Percentiles rank a stretch among this genome's conserved stretches.
Conservation (phyloP, 2,797 vertebrate genomes). For the Cottoperca gobio region DNA sequence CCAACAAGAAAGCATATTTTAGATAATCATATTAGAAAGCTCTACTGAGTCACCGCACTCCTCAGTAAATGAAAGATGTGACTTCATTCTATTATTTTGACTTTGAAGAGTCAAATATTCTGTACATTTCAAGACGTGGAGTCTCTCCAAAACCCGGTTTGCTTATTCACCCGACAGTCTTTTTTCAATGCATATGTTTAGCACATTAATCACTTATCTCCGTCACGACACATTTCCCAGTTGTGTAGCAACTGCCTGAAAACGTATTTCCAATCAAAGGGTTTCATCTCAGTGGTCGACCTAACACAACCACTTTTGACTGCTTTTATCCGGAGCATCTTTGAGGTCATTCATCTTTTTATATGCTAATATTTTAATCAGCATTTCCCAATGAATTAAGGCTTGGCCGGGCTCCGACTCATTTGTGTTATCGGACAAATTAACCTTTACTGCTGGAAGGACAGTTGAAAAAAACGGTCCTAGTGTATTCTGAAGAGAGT, state of each 20-base stretch:
- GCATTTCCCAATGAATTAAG: conserved; percentile 70
- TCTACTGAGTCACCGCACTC: conserved; percentile 48
- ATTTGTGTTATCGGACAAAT: conserved; percentile 73
- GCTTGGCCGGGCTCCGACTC: conserved; percentile 59
- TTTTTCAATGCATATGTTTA: conserved; percentile 25
- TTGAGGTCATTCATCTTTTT: conserved; percentile 79
- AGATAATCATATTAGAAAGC: conserved; percentile 62
- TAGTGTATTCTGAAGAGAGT: neutral
- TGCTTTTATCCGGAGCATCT: conserved; percentile 75
- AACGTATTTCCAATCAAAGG: conserved; percentile 42
- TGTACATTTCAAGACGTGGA: conserved; percentile 24
- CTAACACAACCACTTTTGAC: conserved; percentile 71
- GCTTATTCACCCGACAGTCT: neutral
- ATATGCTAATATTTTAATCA: conserved; percentile 83
- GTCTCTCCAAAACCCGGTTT: conserved; percentile 22
- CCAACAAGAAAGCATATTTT: conserved; percentile 33
- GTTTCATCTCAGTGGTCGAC: conserved; percentile 59
- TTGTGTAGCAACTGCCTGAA: conserved; percentile 34
- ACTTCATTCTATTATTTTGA: conserved; percentile 22
- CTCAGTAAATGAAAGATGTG: conserved; percentile 39
- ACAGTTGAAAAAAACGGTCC: conserved; percentile 43
- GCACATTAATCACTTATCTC: conserved; percentile 48
- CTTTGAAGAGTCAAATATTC: conserved; percentile 23
- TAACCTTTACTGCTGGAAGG: conserved; percentile 72
- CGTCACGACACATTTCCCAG: conserved; percentile 36